phyloP scores from a whole-genome alignment of 2,797 vertebrate species.

The Mus spretus region DNA sequence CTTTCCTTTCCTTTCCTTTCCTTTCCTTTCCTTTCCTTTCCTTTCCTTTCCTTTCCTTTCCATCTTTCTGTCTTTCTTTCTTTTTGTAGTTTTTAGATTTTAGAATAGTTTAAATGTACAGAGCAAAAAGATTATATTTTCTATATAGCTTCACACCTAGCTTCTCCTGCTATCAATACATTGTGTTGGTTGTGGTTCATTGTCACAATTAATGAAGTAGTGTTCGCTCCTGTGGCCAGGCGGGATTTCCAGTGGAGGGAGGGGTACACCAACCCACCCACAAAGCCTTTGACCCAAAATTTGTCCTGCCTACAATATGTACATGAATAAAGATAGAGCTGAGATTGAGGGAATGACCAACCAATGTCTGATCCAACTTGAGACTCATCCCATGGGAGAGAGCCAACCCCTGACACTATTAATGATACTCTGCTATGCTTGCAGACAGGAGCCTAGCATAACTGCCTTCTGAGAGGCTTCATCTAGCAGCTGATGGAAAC shows the following conservation, averaged over 20 bases:
- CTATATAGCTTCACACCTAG: not conserved
- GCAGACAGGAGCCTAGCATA: not conserved
- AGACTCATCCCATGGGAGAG: not conserved
- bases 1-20: too few relatives aligned
- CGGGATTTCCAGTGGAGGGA: not conserved
- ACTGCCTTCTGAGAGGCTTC: not conserved
- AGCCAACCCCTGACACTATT: not conserved
- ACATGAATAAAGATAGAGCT: not conserved
- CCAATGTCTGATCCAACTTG: not conserved
- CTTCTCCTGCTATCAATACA: constrained; percentile 16
- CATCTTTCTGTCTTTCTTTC: not conserved
- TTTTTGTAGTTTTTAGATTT: not conserved
- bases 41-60: too few relatives aligned
- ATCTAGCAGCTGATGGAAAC: not conserved
- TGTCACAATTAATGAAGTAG: not conserved
- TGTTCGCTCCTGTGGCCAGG: not conserved
- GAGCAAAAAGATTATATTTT: not conserved
- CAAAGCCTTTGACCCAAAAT: not conserved
- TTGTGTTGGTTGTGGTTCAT: not conserved
- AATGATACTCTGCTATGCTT: not conserved
- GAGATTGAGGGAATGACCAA: not conserved
- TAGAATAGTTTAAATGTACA: constrained; percentile 31
- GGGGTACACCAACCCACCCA: not conserved
- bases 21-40: too few relatives aligned
- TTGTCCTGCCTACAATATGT: not conserved